phyloP scores from a whole-genome alignment of 1,140 invertebrate species.

The Mycetomoellerius zeteki region DNA sequence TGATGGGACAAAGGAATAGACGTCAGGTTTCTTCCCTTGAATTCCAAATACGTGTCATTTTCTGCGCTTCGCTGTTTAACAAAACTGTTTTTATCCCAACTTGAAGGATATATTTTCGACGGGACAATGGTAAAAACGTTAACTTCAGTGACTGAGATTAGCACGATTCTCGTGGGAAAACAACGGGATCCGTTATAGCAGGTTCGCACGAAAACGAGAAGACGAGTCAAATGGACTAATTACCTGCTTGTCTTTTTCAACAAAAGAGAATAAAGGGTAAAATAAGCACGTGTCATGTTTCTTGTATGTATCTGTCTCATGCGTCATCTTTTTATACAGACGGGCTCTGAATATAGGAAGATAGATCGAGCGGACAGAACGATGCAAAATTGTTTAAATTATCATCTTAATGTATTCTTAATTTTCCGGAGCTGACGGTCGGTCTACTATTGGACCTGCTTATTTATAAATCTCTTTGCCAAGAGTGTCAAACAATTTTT shows the following conservation, averaged over 20 bases:
- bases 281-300: not conserved
- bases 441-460: too few relatives aligned
- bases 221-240: not conserved
- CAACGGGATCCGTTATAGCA: not conserved
- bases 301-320: not conserved
- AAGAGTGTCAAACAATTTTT: too few relatives aligned
- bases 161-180: not conserved
- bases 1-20: slow-evolving; percentile 52
- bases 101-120: slow-evolving; percentile 11
- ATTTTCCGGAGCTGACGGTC: too few relatives aligned
- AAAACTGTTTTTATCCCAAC: not conserved
- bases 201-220: slow-evolving; percentile 8
- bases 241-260: slow-evolving; percentile 22
- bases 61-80: not conserved
- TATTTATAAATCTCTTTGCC: too few relatives aligned
- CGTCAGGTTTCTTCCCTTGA: not conserved
- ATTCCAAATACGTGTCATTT: slow-evolving; percentile 40
- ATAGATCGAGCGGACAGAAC: not conserved
- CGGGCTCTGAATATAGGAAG: not conserved
- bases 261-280: not conserved
- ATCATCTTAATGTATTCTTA: not conserved
- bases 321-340: not conserved
- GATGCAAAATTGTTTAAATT: not conserved
- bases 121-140: not conserved
- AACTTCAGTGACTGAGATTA: not conserved